Percentiles rank a stretch among this genome's conserved stretches.
Conservation (phyloP, 1,140 invertebrate genomes). For the Drosophila mojavensis region DNA sequence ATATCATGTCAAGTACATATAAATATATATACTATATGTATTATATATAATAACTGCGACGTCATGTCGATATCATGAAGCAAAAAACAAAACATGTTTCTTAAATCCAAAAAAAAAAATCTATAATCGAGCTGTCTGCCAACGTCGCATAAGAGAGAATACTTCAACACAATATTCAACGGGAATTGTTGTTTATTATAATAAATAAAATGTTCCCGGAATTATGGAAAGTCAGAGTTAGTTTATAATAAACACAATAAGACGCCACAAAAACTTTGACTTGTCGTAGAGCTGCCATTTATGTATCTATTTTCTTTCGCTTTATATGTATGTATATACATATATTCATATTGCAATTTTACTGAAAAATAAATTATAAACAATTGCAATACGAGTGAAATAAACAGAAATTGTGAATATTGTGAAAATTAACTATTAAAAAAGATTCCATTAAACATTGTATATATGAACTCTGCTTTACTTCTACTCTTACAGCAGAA, state of each 20-base stretch:
- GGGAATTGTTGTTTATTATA: slow-evolving; percentile 23
- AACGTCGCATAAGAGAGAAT: slow-evolving; percentile 5
- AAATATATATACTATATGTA: slow-evolving; percentile 1
- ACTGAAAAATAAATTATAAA: slow-evolving; percentile 6
- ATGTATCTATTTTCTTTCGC: background rate
- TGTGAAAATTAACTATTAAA: background rate
- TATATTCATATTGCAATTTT: slow-evolving; percentile 37
- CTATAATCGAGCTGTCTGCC: background rate
- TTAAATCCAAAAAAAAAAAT: background rate
- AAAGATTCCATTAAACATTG: too few relatives aligned
- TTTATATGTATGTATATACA: background rate
- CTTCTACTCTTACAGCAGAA: slow-evolving; percentile 16
- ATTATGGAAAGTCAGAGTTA: slow-evolving; percentile 22
- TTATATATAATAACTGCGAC: slow-evolving; percentile 8
- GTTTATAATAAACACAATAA: slow-evolving; percentile 2
- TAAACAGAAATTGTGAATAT: slow-evolving; percentile 7
- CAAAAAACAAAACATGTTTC: slow-evolving; percentile 8
- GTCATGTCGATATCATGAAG: slow-evolving; percentile 35
- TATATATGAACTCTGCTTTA: background rate
- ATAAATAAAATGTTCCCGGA: slow-evolving; percentile 20
- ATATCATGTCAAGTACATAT: slow-evolving; percentile 31
- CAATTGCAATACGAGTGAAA: slow-evolving; percentile 15
- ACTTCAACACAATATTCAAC: slow-evolving; percentile 13
- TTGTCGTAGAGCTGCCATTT: background rate
- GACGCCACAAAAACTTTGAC: slow-evolving; percentile 3